Evolutionary conservation across 2,797 vertebrate genomes (phyloP).

Genomic region (Protonibea diacanthus): DNA sequence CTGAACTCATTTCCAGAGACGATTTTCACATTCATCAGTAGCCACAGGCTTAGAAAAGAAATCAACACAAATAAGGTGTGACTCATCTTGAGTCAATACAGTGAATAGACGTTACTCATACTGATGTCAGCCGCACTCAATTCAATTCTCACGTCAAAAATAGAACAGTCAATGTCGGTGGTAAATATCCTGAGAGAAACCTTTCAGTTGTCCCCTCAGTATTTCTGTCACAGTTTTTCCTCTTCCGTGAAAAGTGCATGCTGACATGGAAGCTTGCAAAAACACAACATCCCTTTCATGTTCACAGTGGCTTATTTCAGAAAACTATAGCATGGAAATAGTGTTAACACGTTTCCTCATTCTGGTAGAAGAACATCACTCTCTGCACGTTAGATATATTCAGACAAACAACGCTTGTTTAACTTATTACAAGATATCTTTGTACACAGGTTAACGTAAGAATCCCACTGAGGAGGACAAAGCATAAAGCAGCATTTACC

Average conservation of each 20-base stretch:
- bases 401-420: slow-evolving; percentile 23
- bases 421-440: not conserved
- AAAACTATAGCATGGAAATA: slow-evolving; percentile 43
- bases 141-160: slow-evolving; percentile 72
- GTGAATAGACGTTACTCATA: slow-evolving; percentile 77
- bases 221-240: slow-evolving; percentile 73
- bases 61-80: slow-evolving; percentile 67
- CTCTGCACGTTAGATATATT: not conserved
- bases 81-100: slow-evolving; percentile 80
- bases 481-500: slow-evolving; percentile 23
- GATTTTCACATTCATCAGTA: slow-evolving; percentile 56
- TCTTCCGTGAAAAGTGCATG: slow-evolving; percentile 73
- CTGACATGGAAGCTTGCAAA: slow-evolving; percentile 71
- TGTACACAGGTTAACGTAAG: slow-evolving; percentile 13
- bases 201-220: slow-evolving; percentile 64
- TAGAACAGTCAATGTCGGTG: slow-evolving; percentile 71
- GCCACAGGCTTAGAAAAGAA: slow-evolving; percentile 31
- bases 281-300: slow-evolving; percentile 72
- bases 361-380: slow-evolving; percentile 30
- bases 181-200: slow-evolving; percentile 68
- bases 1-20: slow-evolving; percentile 26
- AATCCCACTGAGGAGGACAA: slow-evolving; percentile 14
- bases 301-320: slow-evolving; percentile 62
- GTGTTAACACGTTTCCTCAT: slow-evolving; percentile 46
- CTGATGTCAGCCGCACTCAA: slow-evolving; percentile 75